These are phyloP conservation scores for Callosobruchus maculatus DNA, from an alignment of 2,888 invertebrate species.

Conservation along the genomic window DNA sequence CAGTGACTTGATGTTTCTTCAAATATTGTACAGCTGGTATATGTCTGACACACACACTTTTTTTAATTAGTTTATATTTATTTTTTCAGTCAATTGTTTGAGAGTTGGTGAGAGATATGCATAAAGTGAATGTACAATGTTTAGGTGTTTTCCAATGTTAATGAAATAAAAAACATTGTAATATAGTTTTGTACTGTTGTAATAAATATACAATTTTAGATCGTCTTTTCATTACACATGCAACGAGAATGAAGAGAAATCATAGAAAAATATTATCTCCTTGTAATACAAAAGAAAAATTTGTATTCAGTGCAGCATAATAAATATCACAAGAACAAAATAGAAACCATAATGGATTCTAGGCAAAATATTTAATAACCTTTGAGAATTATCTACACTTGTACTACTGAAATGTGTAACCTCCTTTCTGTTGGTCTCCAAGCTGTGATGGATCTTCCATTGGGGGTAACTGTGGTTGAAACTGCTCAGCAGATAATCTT, in stretches of 20 bases:
- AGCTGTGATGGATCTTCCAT: slow-evolving; percentile 75
- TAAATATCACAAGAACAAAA: not conserved
- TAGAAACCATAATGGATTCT: slow-evolving; percentile 5
- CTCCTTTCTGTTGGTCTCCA: slow-evolving; percentile 51
- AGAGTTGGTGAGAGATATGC: not conserved
- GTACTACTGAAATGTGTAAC: slow-evolving; percentile 33
- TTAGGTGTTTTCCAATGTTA: not conserved
- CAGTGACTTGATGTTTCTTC: no score
- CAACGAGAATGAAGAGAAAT: not conserved
- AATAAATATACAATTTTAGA: not conserved
- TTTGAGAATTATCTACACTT: slow-evolving; percentile 16
- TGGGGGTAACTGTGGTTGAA: slow-evolving; percentile 76
- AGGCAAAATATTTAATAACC: slow-evolving; percentile 17
- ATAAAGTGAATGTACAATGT: not conserved
- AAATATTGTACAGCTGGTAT: no score
- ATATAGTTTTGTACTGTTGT: not conserved
- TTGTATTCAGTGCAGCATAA: not conserved
- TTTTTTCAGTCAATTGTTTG: not conserved
- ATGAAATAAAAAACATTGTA: not conserved
- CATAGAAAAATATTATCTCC: not conserved
- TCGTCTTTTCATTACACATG: not conserved
- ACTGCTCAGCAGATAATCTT: slow-evolving; percentile 87
- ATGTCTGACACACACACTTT: no score
- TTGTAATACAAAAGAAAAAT: not conserved
- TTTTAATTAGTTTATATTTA: not conserved